A percentile compares a stretch with the other conserved stretches of the same genome.
These are phyloP conservation scores for Pipistrellus pygmaeus DNA, from an alignment of 2,797 vertebrate species.

Conservation along the genomic window DNA sequence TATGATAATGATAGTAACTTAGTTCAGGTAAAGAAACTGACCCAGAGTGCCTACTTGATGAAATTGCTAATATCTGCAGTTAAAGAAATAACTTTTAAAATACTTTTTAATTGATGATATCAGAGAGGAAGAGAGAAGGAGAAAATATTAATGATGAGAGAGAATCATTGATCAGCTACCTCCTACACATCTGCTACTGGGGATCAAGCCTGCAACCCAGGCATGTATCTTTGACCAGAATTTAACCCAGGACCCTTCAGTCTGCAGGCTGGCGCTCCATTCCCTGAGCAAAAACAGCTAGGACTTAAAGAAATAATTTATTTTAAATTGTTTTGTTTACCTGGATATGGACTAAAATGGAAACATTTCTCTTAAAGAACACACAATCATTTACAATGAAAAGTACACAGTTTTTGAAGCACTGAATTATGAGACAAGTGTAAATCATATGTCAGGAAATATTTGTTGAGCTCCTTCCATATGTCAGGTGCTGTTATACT, in stretches of 20 bases:
- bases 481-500: neutral
- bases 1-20: neutral
- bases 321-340: conserved; percentile 13
- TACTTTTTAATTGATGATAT: neutral
- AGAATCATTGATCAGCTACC: too few relatives aligned
- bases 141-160: too few relatives aligned
- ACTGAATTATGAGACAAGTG: neutral
- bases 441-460: neutral
- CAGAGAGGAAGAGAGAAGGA: too few relatives aligned
- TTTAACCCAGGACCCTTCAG: too few relatives aligned
- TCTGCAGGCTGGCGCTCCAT: too few relatives aligned
- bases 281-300: too few relatives aligned
- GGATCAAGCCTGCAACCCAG: too few relatives aligned
- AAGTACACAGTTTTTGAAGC: neutral
- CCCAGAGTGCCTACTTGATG: neutral
- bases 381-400: neutral
- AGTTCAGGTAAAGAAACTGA: neutral
- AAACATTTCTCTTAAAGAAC: conserved; percentile 28
- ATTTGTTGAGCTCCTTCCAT: neutral
- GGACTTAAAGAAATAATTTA: neutral
- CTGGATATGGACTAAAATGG: neutral
- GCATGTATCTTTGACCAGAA: too few relatives aligned
- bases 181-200: too few relatives aligned
- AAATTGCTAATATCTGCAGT: neutral
- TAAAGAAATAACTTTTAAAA: conserved; percentile 5